These are phyloP conservation scores for Coenonympha glycerion DNA, from an alignment of 2,888 invertebrate species.

Conservation along the genomic window DNA sequence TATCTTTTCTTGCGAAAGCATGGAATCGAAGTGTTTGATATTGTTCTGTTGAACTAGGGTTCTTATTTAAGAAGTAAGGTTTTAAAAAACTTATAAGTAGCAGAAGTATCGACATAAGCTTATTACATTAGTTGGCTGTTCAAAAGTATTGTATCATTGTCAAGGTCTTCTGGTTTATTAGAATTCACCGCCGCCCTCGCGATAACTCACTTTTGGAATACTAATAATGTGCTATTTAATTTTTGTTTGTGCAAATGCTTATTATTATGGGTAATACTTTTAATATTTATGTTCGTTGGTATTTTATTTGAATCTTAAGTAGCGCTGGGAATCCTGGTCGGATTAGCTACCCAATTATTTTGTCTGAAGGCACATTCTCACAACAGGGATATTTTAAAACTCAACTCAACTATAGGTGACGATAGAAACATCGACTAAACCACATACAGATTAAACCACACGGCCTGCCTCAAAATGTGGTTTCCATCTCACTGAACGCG, in stretches of 20 bases:
- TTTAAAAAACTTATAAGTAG: too few relatives aligned
- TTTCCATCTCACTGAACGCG: constrained; percentile 1
- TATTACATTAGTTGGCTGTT: constrained; percentile 47
- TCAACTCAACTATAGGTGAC: too few relatives aligned
- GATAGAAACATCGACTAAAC: too few relatives aligned
- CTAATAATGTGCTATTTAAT: constrained; percentile 48
- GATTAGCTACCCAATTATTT: too few relatives aligned
- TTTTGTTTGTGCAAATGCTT: constrained; percentile 34
- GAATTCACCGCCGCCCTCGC: constrained; percentile 63
- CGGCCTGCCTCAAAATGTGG: background rate
- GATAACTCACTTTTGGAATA: constrained; percentile 58
- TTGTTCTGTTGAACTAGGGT: too few relatives aligned
- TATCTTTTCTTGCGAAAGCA: too few relatives aligned
- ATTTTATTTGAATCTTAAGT: too few relatives aligned
- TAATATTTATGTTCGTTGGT: background rate
- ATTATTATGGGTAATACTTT: background rate
- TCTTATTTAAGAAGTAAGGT: too few relatives aligned
- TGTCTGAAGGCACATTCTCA: too few relatives aligned
- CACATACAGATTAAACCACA: background rate
- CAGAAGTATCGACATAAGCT: constrained; percentile 17
- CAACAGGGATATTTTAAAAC: too few relatives aligned
- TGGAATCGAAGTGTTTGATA: background rate
- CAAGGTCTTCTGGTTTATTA: constrained; percentile 65
- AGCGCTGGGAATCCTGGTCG: too few relatives aligned
- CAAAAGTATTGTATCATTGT: constrained; percentile 60